phyloP scores from a whole-genome alignment of 2,113 vertebrate genomes.

The Oryzias woworae region DNA sequence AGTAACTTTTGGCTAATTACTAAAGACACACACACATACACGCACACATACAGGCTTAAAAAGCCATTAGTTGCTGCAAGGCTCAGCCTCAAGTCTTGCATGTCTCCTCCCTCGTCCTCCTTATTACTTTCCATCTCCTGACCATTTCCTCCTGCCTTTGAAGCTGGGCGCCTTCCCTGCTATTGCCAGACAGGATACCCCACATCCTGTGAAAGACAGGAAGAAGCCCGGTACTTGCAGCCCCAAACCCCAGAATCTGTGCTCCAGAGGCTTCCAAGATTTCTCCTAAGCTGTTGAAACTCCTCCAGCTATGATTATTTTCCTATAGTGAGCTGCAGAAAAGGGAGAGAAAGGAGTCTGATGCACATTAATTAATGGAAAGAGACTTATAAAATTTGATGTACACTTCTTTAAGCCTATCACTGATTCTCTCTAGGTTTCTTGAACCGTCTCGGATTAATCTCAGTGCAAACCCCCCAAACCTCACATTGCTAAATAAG shows the following conservation, averaged over 20 bases:
- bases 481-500: constrained; percentile 15
- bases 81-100: constrained; percentile 31
- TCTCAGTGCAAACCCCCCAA: constrained; percentile 66
- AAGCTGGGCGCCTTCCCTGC: constrained; percentile 63
- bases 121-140: constrained; percentile 50
- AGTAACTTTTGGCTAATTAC: background rate
- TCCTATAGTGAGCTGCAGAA: background rate
- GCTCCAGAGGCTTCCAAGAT: constrained; percentile 47
- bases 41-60: background rate
- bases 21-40: background rate
- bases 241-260: constrained; percentile 43
- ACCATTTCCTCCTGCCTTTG: constrained; percentile 76
- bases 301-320: constrained; percentile 9
- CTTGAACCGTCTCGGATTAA: constrained; percentile 57
- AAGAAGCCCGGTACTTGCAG: constrained; percentile 45
- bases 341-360: constrained; percentile 1
- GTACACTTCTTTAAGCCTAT: constrained; percentile 72
- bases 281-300: background rate
- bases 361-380: background rate
- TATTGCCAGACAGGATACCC: constrained; percentile 82
- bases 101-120: constrained; percentile 41
- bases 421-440: constrained; percentile 69
- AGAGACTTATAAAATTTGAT: constrained; percentile 11
- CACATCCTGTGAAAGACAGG: constrained; percentile 82
- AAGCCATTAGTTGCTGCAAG: constrained; percentile 23